Base-by-base conservation (phyloP, 2,113 vertebrate genomes). In the Oncorhynchus tshawytscha region DNA sequence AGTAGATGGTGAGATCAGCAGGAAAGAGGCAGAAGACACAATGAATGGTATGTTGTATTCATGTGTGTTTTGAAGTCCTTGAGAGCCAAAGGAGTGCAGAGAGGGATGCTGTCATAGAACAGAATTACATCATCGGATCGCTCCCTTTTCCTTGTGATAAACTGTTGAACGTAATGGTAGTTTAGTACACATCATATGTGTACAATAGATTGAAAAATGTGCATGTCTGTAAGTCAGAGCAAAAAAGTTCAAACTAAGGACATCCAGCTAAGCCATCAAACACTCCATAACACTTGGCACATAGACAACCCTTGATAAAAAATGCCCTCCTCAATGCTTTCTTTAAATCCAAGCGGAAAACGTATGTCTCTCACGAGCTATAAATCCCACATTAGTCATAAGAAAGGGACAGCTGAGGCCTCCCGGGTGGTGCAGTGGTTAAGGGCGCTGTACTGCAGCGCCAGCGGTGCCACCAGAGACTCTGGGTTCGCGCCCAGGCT, bases 1-100 rank as follows among this genome's bases (percentile, higher is more conserved):
- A 48, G 39, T 22, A 49, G 34, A 70, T 24, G 39, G n/a, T 70
- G 68, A 84, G 70, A 73, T 92, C 88, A 90, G 87, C 88, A 90
- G 81, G 75, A 88, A 87, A 88, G 85, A 71, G 77, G 85, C 85
- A 85, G 0, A 77, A 90, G 88, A 87, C 88, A n/a, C 68, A 79
- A 81, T 83, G 71, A 73, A 77, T 87, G 77, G 81, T 84, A 85
- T 79, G 39, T 45, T 83, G 82, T 87, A 90, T 90, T 67, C 3
- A 16, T 27, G 65, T 66, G 64, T 66, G 22, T 29, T 29, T 29
- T 29, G 1, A 9, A 15, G 22, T 24, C 22, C 39, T 9, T 39
- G 39, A 45, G n/a, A 24, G 59, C n/a, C 9, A 22, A 62, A 16
- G 59, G 59, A 22, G 59, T 62, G 59, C 51, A 22, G n/a, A 62